Evolutionary conservation across 2,113 vertebrate species (phyloP).

Genomic region (Lipotes vexillifer): DNA sequence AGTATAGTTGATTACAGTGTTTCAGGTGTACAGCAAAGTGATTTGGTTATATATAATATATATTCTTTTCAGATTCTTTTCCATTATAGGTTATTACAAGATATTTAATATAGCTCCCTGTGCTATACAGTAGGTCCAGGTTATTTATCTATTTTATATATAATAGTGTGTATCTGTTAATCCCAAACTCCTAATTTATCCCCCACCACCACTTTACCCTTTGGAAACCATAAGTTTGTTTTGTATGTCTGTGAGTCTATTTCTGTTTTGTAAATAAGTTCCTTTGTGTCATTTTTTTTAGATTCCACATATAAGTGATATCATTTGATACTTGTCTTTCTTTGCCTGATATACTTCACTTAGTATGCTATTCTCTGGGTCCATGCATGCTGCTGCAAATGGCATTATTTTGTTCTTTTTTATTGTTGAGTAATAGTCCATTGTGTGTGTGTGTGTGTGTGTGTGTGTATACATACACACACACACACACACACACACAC

Average conservation of each 20-base stretch:
- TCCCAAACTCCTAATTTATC: neutral
- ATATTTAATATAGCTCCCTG: neutral
- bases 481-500: too few species aligned
- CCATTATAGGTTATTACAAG: neutral
- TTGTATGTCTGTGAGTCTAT: neutral
- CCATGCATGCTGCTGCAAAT: too few species aligned
- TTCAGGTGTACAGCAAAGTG: neutral
- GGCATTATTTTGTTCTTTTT: too few species aligned
- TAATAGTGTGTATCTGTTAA: neutral
- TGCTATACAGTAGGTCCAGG: neutral
- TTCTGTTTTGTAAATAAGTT: neutral
- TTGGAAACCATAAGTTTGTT: neutral
- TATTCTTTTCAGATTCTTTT: neutral
- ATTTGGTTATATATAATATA: neutral
- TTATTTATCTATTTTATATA: neutral
- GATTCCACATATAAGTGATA: too few species aligned
- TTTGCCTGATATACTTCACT: too few species aligned
- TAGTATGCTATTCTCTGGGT: too few species aligned
- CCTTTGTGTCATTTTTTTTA: neutral
- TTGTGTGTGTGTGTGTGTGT: too few species aligned
- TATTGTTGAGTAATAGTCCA: too few species aligned
- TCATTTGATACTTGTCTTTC: too few species aligned
- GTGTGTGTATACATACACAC: accelerated
- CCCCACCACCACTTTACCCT: neutral
- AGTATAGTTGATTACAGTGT: neutral